Percentiles rank a stretch among this genome's conserved stretches.
Conservation (phyloP, 2,113 vertebrate genomes). For the Silurus asotus region DNA sequence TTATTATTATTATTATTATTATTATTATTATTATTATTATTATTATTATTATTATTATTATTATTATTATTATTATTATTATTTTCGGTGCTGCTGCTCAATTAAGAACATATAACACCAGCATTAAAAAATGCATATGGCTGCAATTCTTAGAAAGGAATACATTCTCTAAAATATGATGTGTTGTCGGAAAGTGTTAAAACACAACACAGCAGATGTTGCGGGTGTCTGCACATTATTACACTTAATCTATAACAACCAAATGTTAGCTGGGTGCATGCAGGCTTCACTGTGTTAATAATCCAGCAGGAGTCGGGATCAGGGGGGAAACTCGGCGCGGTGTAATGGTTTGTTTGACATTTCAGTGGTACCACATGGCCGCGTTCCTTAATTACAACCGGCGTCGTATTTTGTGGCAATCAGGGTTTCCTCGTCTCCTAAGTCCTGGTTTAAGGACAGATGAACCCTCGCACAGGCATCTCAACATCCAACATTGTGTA, state of each 20-base stretch:
- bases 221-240: background rate
- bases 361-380: conserved; percentile 68
- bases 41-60: background rate
- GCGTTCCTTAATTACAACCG: conserved; percentile 65
- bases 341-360: conserved; percentile 74
- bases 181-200: background rate
- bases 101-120: background rate
- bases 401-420: conserved; percentile 37
- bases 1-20: background rate
- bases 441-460: conserved; percentile 20
- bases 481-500: background rate
- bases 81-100: background rate
- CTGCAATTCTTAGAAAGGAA: background rate
- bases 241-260: background rate
- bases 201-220: background rate
- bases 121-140: no score
- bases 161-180: background rate
- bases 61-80: background rate
- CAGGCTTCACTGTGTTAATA: background rate
- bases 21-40: background rate
- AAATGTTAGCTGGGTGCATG: no score
- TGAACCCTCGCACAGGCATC: background rate
- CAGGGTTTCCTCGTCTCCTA: conserved; percentile 28
- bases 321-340: conserved; percentile 45
- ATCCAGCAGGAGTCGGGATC: background rate